Percentiles rank a stretch among this genome's conserved stretches.
These are phyloP conservation scores for Pomatostomus ruficeps DNA, from an alignment of 2,113 vertebrate species.

Conservation along the genomic window DNA sequence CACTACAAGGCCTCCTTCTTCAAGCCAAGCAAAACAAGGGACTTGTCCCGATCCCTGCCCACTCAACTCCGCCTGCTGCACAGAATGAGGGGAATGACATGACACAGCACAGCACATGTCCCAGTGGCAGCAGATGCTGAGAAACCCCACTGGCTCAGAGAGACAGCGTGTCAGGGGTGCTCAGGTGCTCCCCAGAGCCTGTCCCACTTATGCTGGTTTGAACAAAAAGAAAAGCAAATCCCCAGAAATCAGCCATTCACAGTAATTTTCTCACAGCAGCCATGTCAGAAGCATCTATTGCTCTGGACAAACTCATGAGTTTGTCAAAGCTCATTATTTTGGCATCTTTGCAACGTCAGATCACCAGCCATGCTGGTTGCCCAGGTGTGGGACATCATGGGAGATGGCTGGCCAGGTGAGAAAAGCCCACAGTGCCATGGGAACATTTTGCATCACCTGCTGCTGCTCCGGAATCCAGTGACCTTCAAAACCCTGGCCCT, in stretches of 20 bases:
- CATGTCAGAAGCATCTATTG: neutral
- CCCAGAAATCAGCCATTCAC: neutral
- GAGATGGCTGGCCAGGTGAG: neutral
- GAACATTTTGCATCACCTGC: neutral
- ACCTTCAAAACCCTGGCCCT: neutral
- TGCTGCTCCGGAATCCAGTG: neutral
- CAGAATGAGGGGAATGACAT: neutral
- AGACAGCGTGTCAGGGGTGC: fast-evolving
- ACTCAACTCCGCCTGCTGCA: neutral
- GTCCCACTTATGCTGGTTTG: neutral
- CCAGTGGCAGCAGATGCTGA: neutral
- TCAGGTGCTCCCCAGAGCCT: neutral
- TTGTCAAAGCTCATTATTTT: neutral
- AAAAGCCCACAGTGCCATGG: neutral
- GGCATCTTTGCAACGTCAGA: neutral
- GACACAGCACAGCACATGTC: neutral
- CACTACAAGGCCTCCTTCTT: neutral
- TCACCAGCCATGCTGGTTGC: neutral
- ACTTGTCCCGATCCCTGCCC: neutral
- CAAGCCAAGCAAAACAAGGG: neutral
- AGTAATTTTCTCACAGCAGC: neutral
- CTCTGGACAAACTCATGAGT: neutral
- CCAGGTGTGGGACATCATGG: neutral
- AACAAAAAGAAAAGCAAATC: neutral
- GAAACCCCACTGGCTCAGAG: neutral